Percentiles rank a stretch among this genome's conserved stretches.
Evolutionary conservation across 2,113 vertebrate species (phyloP).

Genomic region (Ancistrus triradiatus): DNA sequence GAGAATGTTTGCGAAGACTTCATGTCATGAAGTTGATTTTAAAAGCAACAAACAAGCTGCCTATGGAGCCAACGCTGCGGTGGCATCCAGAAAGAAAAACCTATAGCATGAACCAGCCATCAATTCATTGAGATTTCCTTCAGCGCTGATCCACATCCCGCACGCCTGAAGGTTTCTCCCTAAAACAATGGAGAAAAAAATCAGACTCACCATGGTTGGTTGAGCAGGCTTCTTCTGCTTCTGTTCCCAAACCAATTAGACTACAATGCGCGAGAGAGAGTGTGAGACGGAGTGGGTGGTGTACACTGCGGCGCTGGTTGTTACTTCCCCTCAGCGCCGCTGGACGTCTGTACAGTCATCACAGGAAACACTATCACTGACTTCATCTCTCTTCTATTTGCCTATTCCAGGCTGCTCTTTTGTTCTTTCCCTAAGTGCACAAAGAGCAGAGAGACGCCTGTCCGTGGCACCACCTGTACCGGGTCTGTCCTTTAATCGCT

Average conservation of each 20-base stretch:
- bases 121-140: no score
- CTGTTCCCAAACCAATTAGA: slow-evolving; percentile 12
- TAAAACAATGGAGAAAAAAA: not conserved
- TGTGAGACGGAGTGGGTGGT: slow-evolving; percentile 30
- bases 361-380: slow-evolving; percentile 54
- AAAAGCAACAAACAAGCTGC: no score
- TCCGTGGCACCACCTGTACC: no score
- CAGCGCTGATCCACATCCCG: no score
- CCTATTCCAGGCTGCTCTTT: slow-evolving; percentile 55
- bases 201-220: slow-evolving; percentile 65
- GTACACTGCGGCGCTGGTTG: slow-evolving; percentile 41
- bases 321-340: slow-evolving; percentile 62
- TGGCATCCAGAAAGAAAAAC: no score
- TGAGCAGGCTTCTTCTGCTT: not conserved
- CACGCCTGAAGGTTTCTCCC: not conserved
- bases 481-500: no score
- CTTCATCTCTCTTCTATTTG: slow-evolving; percentile 66
- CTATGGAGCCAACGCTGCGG: no score
- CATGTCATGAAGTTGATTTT: no score
- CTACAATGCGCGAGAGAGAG: slow-evolving; percentile 14
- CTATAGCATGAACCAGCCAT: no score
- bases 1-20: no score
- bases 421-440: slow-evolving; percentile 39
- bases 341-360: slow-evolving; percentile 35
- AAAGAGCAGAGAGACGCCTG: not conserved